Percentiles rank a stretch among this genome's conserved stretches.
phyloP scores from a whole-genome alignment of 2,797 vertebrate species.

The Enteromius radiatus region DNA sequence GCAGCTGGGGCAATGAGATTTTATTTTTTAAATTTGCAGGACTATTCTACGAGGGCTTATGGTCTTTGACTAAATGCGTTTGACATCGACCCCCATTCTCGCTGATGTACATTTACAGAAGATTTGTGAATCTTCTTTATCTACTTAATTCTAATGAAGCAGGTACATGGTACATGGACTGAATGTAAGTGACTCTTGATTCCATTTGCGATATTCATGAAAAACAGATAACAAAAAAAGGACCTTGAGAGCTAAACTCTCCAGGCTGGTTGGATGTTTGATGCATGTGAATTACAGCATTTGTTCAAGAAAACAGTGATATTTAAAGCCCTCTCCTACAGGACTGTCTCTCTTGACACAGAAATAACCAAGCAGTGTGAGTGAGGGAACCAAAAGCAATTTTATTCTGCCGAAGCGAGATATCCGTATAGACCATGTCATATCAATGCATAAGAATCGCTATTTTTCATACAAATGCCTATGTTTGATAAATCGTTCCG shows the following conservation, averaged over 20 bases:
- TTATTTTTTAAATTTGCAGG: neutral
- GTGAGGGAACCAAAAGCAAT: constrained; percentile 40
- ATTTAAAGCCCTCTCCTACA: constrained; percentile 29
- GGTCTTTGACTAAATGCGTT: constrained; percentile 6
- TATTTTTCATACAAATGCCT: constrained; percentile 25
- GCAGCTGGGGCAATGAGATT: neutral
- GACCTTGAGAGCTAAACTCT: constrained; percentile 5
- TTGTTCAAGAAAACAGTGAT: constrained; percentile 20
- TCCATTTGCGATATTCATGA: neutral
- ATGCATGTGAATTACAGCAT: neutral
- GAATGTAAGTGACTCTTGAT: neutral
- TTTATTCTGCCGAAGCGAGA: constrained; percentile 19
- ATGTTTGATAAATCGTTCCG: constrained; percentile 14
- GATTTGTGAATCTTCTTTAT: constrained; percentile 17
- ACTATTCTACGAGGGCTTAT: neutral
- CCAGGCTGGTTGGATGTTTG: neutral
- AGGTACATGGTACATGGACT: neutral
- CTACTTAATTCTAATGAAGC: constrained; percentile 10
- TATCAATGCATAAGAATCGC: constrained; percentile 14
- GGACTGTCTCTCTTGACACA: constrained; percentile 15
- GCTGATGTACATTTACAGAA: neutral
- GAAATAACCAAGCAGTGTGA: constrained; percentile 12
- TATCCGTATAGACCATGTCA: constrained; percentile 17
- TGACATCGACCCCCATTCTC: neutral
- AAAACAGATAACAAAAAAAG: neutral